Evolutionary conservation across 1,140 invertebrate genomes (phyloP).

Genomic region (Eulimnadia texana): DNA sequence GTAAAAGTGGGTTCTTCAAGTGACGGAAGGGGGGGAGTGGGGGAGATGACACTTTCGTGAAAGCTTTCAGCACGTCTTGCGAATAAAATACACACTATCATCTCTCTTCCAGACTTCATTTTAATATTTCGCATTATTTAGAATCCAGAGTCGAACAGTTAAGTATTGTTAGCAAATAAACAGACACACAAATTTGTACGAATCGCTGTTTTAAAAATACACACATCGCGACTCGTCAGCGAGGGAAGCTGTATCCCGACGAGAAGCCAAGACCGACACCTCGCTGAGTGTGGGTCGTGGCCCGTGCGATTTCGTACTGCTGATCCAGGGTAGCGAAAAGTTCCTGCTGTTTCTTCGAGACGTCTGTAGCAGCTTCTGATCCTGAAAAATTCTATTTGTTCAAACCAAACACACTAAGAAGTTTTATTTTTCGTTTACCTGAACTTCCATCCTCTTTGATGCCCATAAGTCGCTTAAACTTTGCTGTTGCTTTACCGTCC

Average conservation of each 20-base stretch:
- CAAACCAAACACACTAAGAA: not conserved
- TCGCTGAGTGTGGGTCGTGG: slow-evolving; percentile 83
- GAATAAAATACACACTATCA: no score
- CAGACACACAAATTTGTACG: no score
- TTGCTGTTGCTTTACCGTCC: slow-evolving; percentile 80
- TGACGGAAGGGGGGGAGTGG: no score
- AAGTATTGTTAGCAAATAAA: no score
- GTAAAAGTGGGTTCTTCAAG: no score
- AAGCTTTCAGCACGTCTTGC: no score
- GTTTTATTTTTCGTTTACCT: not conserved
- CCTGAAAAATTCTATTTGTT: no score
- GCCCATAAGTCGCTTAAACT: slow-evolving; percentile 90
- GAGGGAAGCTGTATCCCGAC: slow-evolving; percentile 18
- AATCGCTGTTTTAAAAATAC: no score
- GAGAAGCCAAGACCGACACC: slow-evolving; percentile 76
- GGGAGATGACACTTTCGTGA: no score
- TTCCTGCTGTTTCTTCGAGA: slow-evolving; percentile 70
- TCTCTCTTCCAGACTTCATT: not conserved
- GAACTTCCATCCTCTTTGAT: slow-evolving; percentile 48
- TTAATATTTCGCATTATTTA: no score
- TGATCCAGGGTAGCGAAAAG: slow-evolving; percentile 82
- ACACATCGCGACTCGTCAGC: no score
- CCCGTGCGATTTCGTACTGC: slow-evolving; percentile 84
- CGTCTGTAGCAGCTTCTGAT: slow-evolving; percentile 27
- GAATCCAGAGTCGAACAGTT: no score